These are phyloP conservation scores for Bombus polaris DNA, from an alignment of 1,140 invertebrate genomes.

Conservation along the genomic window DNA sequence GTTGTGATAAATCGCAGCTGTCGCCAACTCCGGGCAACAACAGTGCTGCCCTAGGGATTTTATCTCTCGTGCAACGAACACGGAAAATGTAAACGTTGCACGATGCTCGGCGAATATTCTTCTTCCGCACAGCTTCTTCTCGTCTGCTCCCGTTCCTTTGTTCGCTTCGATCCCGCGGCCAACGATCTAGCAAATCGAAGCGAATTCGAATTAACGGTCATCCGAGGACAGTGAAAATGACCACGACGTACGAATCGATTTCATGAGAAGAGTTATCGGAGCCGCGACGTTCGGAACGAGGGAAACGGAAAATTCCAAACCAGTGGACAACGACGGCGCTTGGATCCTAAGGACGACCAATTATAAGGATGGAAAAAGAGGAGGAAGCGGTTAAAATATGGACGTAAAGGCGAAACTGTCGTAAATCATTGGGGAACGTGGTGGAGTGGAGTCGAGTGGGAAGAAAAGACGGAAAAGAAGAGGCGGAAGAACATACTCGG, in stretches of 20 bases:
- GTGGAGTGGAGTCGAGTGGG: accelerated
- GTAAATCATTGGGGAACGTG: neutral
- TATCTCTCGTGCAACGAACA: neutral
- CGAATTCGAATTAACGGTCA: too few species aligned
- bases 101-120: neutral
- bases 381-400: neutral
- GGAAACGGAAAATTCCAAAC: neutral
- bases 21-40: neutral
- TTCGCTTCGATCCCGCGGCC: neutral
- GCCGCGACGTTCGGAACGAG: neutral
- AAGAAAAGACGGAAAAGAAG: neutral
- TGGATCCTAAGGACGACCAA: neutral
- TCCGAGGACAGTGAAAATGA: neutral
- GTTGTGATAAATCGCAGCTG: conserved; percentile 34
- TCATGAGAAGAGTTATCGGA: neutral
- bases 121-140: neutral
- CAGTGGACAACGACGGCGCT: neutral
- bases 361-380: neutral
- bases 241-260: neutral
- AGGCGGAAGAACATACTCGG: neutral
- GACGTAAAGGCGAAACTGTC: neutral
- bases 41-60: neutral
- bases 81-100: conserved; percentile 24
- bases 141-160: neutral
- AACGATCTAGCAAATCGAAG: neutral